Evolutionary conservation across 1,140 invertebrate species (phyloP), one percentile per base, ranked within the genome.

Genomic region (Drosophila littoralis): DNA sequence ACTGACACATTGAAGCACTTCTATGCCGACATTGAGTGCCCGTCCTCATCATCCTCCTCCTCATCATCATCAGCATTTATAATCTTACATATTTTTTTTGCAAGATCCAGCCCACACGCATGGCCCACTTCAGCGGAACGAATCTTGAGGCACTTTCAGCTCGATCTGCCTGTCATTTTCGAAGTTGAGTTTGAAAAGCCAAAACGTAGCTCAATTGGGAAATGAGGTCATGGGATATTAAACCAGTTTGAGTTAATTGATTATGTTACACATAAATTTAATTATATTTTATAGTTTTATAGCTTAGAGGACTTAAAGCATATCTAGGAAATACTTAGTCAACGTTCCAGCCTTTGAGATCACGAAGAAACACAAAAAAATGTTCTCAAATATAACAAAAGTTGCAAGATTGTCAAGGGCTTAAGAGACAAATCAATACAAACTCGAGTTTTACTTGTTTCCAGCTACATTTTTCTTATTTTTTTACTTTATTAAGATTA

Each of bases 1-100:
- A 65, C 65, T 89, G 84, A 84, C 84, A 89, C 66, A 89, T 89
- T 89, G 84, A 89, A 89, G 84, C 80, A 89, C 84, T 89, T 84
- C 65, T 75, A 58, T 73, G 84, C 82, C 84, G 84, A 81, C 84
- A 81, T 70, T 89, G 84, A 89, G 84, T 89, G 84, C 55, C 57
- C 83, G 54, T 17, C 72, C 43, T 36, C 50, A 32, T 64, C 75
- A 36, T 65, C 81, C 38, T 66, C 75, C 35, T 78, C 73, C 33
- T 78, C 58, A 33, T 68, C 59, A 61, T 79, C 73, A 65, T 76
- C 58, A 36, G 60, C 46, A 45, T 45, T 15, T 7, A 15, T 52
- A 28, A 45, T 58, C 15, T 13, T 32, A 10, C 13, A 8, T 55
- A 17, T 7, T 35, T 45, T 40, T 46, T 55, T 58, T 12, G 74